phyloP scores from a whole-genome alignment of 2,888 invertebrate species.

The Neria commutata region DNA sequence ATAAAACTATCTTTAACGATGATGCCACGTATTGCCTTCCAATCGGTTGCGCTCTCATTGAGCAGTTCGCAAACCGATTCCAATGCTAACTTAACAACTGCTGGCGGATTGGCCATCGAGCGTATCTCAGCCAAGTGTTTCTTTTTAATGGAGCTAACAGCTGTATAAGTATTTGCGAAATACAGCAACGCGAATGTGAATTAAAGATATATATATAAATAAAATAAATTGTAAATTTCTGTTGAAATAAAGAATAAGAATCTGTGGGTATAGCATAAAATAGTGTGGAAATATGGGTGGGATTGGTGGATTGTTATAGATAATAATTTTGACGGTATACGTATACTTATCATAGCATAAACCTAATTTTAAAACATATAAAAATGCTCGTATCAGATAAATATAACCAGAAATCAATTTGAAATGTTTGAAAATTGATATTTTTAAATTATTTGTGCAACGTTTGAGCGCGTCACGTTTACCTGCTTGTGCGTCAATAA shows the following conservation, averaged over 20 bases:
- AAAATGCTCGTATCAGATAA: no score
- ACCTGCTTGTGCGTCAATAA: constrained; percentile 98
- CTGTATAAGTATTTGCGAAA: constrained; percentile 60
- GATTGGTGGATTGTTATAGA: background rate
- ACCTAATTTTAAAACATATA: no score
- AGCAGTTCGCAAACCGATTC: constrained; percentile 94
- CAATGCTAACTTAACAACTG: constrained; percentile 88
- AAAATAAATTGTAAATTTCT: background rate
- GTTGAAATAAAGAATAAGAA: constrained; percentile 9
- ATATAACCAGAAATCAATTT: no score
- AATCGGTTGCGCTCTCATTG: constrained; percentile 88
- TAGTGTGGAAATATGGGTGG: no score
- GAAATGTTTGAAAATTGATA: no score
- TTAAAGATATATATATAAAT: constrained; percentile 19
- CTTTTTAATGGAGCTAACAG: constrained; percentile 95
- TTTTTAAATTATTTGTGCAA: background rate
- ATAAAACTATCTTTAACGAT: constrained; percentile 96
- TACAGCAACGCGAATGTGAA: constrained; percentile 17
- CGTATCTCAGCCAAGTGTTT: constrained; percentile 94
- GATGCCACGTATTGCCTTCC: constrained; percentile 90
- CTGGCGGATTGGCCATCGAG: constrained; percentile 93
- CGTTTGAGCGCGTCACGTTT: constrained; percentile 45
- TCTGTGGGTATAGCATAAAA: no score
- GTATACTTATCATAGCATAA: no score
- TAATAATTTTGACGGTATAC: no score